phyloP scores from a whole-genome alignment of 2,113 vertebrate species.

The Oxyruncus cristatus region DNA sequence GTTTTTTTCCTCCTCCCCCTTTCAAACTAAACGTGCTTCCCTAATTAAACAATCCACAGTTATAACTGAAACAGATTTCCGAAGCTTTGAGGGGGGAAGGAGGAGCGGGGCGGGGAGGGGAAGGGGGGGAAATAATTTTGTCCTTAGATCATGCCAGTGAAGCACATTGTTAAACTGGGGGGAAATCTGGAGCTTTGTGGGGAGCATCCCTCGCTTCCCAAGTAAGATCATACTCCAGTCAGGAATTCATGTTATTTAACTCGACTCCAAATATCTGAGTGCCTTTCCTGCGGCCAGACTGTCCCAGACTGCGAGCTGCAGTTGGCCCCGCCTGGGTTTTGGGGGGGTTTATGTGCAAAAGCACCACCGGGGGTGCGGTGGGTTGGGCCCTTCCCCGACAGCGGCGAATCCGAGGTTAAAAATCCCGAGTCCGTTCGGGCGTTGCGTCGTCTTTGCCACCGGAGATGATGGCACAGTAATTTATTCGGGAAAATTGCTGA shows the following conservation, averaged over 20 bases:
- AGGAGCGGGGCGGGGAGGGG: no score
- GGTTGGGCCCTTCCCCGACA: rapidly evolving
- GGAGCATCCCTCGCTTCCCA: not conserved
- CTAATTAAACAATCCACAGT: not conserved
- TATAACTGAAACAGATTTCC: not conserved
- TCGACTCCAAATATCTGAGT: not conserved
- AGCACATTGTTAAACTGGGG: not conserved
- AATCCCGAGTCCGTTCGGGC: not conserved
- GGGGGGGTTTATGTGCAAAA: not conserved
- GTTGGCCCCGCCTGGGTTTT: not conserved
- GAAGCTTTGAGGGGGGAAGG: not conserved
- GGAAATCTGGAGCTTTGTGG: not conserved
- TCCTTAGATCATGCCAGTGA: not conserved
- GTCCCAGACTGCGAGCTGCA: not conserved
- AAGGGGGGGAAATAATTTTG: not conserved
- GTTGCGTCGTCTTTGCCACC: not conserved
- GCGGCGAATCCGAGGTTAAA: not conserved
- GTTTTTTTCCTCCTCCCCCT: not conserved
- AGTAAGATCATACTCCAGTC: rapidly evolving
- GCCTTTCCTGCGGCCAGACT: not conserved
- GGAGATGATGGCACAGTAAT: not conserved
- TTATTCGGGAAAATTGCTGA: not conserved
- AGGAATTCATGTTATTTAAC: not conserved
- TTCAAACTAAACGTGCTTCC: not conserved
- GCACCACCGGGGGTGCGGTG: rapidly evolving